Conservation (phyloP, 53 echinoderm and acorn worm species). For the Temnopleurus reevesii region DNA sequence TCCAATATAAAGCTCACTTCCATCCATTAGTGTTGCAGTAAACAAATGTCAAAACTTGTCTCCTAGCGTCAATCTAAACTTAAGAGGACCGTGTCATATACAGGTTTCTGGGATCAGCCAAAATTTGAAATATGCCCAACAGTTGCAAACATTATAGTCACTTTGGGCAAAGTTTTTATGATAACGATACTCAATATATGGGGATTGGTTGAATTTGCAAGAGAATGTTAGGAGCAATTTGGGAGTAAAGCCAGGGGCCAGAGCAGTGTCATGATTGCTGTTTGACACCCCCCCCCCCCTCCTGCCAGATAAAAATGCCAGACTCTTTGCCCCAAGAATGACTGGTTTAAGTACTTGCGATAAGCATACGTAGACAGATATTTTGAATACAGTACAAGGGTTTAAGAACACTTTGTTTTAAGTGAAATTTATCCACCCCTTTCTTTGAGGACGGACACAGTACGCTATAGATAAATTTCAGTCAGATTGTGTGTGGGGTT, state of each 20-base stretch:
- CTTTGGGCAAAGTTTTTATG: constrained; percentile 25
- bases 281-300: too few relatives aligned
- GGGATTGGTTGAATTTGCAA: background rate
- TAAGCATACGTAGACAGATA: background rate
- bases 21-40: background rate
- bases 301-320: constrained; percentile 38
- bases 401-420: background rate
- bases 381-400: background rate
- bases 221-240: background rate
- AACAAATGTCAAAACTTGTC: constrained; percentile 1
- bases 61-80: background rate
- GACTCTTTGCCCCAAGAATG: constrained; percentile 44
- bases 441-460: too few relatives aligned
- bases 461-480: too few relatives aligned
- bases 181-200: too few relatives aligned
- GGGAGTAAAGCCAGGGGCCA: background rate
- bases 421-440: too few relatives aligned
- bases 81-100: constrained; percentile 1
- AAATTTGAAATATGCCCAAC: constrained; percentile 58
- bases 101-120: background rate
- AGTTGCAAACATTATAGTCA: constrained; percentile 38
- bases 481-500: too few relatives aligned
- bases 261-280: background rate
- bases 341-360: background rate
- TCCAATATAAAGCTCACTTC: background rate